phyloP scores from a whole-genome alignment of 92 coral and sea anemone species.

The Chrysogorgia sp. region DNA sequence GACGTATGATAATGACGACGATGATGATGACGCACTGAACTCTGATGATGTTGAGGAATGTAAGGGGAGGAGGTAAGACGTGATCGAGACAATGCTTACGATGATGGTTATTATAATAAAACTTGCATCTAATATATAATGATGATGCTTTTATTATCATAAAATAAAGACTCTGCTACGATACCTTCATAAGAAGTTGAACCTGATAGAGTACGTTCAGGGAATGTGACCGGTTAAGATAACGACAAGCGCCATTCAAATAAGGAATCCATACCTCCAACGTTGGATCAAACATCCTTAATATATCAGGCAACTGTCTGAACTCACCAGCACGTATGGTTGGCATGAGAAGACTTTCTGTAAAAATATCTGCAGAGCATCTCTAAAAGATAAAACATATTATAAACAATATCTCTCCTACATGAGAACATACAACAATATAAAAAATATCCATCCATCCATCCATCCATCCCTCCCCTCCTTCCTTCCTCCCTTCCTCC shows the following conservation, averaged over 20 bases:
- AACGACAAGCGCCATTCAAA: conserved; percentile 93
- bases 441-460: too few species aligned
- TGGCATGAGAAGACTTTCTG: conserved; percentile 90
- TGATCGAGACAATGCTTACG: background rate
- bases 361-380: conserved; percentile 80
- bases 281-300: conserved; percentile 84
- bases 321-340: conserved; percentile 81
- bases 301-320: conserved; percentile 73
- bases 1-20: background rate
- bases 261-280: conserved; percentile 96
- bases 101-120: background rate
- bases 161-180: background rate
- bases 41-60: background rate
- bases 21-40: too few species aligned
- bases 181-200: conserved; percentile 96
- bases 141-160: background rate
- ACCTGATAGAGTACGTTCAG: conserved; percentile 81
- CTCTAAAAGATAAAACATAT: conserved; percentile 63
- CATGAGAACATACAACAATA: too few species aligned
- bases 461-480: too few species aligned
- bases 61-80: too few species aligned
- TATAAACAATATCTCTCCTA: too few species aligned
- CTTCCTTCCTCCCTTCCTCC: too few species aligned
- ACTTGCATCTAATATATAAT: too few species aligned
- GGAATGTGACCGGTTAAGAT: conserved; percentile 71